A percentile compares a stretch with the other conserved stretches of the same genome.
Evolutionary conservation across 1,140 invertebrate species (phyloP).

Genomic region (Octopus sinensis): DNA sequence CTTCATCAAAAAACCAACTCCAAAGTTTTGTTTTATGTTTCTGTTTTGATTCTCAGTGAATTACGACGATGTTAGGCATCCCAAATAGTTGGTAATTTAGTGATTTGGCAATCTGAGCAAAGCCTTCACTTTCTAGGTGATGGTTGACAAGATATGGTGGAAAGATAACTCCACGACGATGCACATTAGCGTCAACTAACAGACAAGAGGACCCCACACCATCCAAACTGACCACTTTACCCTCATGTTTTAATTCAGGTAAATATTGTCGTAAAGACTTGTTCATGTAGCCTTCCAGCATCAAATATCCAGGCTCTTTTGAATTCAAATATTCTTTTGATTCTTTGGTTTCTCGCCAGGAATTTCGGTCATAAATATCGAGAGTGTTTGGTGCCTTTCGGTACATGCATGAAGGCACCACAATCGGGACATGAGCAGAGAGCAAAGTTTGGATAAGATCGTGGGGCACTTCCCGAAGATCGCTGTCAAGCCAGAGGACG

Average conservation of each 20-base stretch:
- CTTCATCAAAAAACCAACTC: too few species aligned
- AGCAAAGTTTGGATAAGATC: constrained; percentile 26
- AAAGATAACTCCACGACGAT: constrained; percentile 25
- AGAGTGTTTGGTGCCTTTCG: neutral
- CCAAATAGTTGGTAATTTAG: constrained; percentile 21
- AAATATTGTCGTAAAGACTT: constrained; percentile 17
- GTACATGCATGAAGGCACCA: constrained; percentile 27
- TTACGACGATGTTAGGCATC: constrained; percentile 23
- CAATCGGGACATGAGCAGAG: constrained; percentile 16
- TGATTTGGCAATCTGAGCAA: constrained; percentile 25
- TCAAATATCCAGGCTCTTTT: constrained; percentile 16
- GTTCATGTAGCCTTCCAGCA: constrained; percentile 27
- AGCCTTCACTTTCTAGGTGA: constrained; percentile 30
- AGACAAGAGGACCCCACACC: constrained; percentile 28
- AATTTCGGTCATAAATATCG: constrained; percentile 28
- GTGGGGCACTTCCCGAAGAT: constrained; percentile 20
- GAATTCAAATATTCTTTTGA: neutral
- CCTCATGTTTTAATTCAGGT: constrained; percentile 21
- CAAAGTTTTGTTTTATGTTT: too few species aligned
- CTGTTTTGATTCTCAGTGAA: constrained; percentile 13
- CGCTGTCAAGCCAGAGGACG: constrained; percentile 31
- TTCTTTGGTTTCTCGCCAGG: constrained; percentile 27
- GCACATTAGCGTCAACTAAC: constrained; percentile 22
- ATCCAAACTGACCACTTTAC: constrained; percentile 24
- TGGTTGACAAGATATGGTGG: constrained; percentile 22